These are phyloP conservation scores for Epinotia brunnichana DNA, from an alignment of 2,888 invertebrate genomes.

Conservation along the genomic window DNA sequence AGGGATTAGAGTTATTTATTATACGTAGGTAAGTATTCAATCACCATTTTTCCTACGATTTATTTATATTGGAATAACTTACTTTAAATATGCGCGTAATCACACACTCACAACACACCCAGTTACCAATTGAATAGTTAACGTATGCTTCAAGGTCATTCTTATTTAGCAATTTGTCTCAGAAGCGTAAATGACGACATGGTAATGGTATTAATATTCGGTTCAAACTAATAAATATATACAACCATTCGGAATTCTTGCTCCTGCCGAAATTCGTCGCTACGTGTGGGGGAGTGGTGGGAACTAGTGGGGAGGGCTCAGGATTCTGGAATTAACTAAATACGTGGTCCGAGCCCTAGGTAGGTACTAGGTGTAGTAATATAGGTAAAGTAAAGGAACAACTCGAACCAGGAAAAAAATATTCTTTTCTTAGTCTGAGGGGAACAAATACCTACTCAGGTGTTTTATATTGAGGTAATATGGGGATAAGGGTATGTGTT, in stretches of 20 bases:
- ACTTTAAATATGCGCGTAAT: not conserved
- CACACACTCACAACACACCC: constrained; percentile 6
- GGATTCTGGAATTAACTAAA: no score
- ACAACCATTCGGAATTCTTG: not conserved
- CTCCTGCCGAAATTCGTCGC: not conserved
- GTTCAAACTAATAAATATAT: no score
- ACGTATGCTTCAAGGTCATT: not conserved
- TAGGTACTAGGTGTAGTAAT: no score
- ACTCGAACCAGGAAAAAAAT: no score
- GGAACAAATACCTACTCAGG: no score
- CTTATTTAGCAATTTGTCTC: not conserved
- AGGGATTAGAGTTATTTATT: not conserved
- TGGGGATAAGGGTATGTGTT: no score
- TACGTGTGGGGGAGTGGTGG: not conserved
- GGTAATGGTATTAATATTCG: not conserved
- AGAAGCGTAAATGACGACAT: not conserved
- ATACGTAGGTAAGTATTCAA: not conserved
- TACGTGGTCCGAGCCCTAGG: no score
- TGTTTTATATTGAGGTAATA: no score
- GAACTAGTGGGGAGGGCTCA: no score
- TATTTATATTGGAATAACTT: not conserved
- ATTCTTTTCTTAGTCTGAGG: no score
- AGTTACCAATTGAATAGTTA: constrained; percentile 8
- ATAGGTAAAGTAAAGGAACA: no score
- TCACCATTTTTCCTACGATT: not conserved